Conservation (phyloP, 2,113 vertebrate species). For the Zeus faber region DNA sequence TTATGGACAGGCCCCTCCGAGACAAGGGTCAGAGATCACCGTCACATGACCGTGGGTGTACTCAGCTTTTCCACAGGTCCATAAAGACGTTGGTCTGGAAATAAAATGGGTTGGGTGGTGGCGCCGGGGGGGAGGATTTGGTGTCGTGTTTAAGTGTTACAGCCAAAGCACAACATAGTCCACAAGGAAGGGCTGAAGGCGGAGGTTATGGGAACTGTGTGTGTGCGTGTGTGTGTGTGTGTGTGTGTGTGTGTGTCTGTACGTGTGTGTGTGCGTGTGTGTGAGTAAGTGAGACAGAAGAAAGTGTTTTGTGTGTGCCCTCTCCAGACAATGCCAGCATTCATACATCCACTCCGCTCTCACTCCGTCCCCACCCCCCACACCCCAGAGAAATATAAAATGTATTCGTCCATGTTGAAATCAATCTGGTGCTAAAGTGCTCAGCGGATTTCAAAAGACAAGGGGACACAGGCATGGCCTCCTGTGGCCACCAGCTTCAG, state of each 20-base stretch:
- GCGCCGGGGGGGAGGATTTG: background rate
- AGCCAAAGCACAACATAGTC: constrained; percentile 46
- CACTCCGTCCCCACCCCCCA: constrained; percentile 10
- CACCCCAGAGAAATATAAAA: constrained; percentile 43
- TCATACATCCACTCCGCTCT: constrained; percentile 47
- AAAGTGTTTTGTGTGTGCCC: constrained; percentile 9
- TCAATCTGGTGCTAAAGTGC: constrained; percentile 33
- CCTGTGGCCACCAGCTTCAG: background rate
- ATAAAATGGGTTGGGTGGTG: constrained; percentile 8
- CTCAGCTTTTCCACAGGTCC: constrained; percentile 24
- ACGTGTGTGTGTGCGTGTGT: constrained; percentile 14
- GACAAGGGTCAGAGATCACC: constrained; percentile 35
- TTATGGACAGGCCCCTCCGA: constrained; percentile 26
- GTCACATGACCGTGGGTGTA: constrained; percentile 17
- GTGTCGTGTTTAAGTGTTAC: constrained; percentile 36
- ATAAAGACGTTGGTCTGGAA: constrained; percentile 8
- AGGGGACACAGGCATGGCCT: background rate
- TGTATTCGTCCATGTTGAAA: constrained; percentile 49
- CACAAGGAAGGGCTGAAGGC: constrained; percentile 25
- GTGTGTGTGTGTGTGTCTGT: constrained; percentile 5
- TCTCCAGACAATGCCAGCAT: constrained; percentile 63
- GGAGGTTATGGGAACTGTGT: constrained; percentile 6
- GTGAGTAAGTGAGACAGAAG: constrained; percentile 8
- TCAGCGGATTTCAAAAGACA: constrained; percentile 14
- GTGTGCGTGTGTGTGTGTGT: background rate